A percentile compares a stretch with the other conserved stretches of the same genome.
Conservation (phyloP, 2,888 invertebrate species). For the Terebella lapidaria region DNA sequence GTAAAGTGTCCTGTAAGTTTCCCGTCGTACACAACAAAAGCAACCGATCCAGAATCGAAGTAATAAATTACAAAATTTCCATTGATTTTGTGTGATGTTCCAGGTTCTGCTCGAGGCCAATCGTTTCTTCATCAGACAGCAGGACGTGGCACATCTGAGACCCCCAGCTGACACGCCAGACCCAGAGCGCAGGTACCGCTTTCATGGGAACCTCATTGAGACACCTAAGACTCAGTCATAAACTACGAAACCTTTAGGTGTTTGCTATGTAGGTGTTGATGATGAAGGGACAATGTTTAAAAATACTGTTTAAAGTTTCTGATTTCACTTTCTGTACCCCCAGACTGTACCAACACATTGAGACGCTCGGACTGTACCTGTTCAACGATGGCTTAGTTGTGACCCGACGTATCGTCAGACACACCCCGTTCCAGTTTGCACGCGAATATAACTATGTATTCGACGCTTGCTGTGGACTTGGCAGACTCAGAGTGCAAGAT, state of each 20-base stretch:
- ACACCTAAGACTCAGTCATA: too few relatives aligned
- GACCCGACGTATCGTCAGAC: slow-evolving; percentile 39
- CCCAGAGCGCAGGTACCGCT: slow-evolving; percentile 37
- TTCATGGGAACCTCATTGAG: too few relatives aligned
- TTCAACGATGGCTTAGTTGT: slow-evolving; percentile 49
- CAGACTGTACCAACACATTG: slow-evolving; percentile 45
- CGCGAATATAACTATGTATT: slow-evolving; percentile 41
- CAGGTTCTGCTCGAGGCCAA: slow-evolving; percentile 46
- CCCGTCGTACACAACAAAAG: neutral
- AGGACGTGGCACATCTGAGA: slow-evolving; percentile 39
- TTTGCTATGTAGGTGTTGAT: too few relatives aligned
- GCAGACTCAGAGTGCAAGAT: slow-evolving; percentile 37
- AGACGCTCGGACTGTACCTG: slow-evolving; percentile 44
- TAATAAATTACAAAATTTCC: neutral
- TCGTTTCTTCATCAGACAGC: slow-evolving; percentile 41
- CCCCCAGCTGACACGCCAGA: slow-evolving; percentile 31
- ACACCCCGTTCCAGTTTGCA: slow-evolving; percentile 44
- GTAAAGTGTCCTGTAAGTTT: slow-evolving; percentile 44
- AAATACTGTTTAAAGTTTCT: too few relatives aligned
- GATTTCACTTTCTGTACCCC: too few relatives aligned
- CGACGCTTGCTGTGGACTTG: slow-evolving; percentile 35
- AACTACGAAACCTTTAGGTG: too few relatives aligned
- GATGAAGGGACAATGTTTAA: too few relatives aligned
- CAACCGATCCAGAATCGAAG: neutral
- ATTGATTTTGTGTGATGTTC: too few relatives aligned